Evolutionary conservation across 2,888 invertebrate species (phyloP).

Genomic region (Rosalia funebris): DNA sequence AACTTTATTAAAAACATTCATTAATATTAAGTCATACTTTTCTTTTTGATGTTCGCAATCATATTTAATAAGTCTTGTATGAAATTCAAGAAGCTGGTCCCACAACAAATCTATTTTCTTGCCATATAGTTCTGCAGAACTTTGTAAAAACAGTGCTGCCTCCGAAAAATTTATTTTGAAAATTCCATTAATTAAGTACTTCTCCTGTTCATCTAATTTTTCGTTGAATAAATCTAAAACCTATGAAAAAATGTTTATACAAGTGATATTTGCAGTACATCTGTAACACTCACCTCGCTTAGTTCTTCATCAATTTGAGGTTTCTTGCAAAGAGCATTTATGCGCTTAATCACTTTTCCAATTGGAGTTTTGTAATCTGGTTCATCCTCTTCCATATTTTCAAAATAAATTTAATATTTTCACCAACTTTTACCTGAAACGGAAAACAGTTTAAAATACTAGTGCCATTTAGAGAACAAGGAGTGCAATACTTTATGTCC

Average conservation of each 20-base stretch:
- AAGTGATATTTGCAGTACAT: too few relatives aligned
- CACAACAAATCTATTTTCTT: conserved; percentile 74
- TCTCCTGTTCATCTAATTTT: conserved; percentile 62
- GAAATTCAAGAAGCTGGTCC: conserved; percentile 55
- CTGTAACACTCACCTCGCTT: conserved; percentile 48
- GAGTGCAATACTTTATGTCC: too few relatives aligned
- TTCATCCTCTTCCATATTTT: conserved; percentile 39
- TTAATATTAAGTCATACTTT: too few relatives aligned
- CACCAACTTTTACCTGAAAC: neutral
- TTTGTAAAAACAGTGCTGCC: conserved; percentile 81
- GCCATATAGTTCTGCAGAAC: conserved; percentile 76
- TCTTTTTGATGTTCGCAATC: conserved; percentile 44
- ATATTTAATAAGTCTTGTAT: conserved; percentile 49
- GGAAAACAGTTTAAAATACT: too few relatives aligned
- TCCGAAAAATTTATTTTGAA: conserved; percentile 76
- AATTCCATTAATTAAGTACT: conserved; percentile 64
- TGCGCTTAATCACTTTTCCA: conserved; percentile 50
- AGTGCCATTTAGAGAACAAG: too few relatives aligned
- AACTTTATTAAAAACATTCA: too few relatives aligned
- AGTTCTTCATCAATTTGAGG: conserved; percentile 55
- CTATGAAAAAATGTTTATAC: conserved; percentile 55
- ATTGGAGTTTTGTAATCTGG: conserved; percentile 41
- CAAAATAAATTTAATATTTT: neutral
- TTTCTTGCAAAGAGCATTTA: conserved; percentile 55
- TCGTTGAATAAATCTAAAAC: conserved; percentile 70